These are phyloP conservation scores for Dynastes maya DNA, from an alignment of 2,888 invertebrate species.

Conservation along the genomic window DNA sequence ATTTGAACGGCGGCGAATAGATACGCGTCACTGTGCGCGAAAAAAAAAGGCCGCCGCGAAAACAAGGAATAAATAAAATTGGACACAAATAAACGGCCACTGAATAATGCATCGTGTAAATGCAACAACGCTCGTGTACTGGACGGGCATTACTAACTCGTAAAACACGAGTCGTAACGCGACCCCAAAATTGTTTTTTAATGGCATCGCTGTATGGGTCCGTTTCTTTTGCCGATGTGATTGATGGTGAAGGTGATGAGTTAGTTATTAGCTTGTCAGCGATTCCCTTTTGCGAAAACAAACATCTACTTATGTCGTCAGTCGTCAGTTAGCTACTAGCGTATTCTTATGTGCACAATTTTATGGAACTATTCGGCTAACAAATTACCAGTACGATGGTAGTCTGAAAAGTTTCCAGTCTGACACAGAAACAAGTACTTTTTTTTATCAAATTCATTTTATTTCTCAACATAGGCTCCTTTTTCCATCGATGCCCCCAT, in stretches of 20 bases:
- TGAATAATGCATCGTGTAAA: conserved; percentile 58
- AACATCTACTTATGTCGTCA: too few species aligned
- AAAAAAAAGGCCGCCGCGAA: conserved; percentile 14
- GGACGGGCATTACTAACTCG: conserved; percentile 55
- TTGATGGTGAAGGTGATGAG: conserved; percentile 49
- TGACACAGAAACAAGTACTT: too few species aligned
- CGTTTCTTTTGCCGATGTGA: conserved; percentile 49
- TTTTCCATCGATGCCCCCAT: too few species aligned
- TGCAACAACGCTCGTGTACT: conserved; percentile 56
- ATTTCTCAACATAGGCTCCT: too few species aligned
- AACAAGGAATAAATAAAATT: conserved; percentile 42
- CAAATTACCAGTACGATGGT: too few species aligned
- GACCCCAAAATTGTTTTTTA: conserved; percentile 56
- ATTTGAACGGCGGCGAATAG: conserved; percentile 32
- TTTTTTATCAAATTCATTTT: too few species aligned
- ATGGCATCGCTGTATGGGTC: conserved; percentile 41
- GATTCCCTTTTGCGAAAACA: conserved; percentile 25
- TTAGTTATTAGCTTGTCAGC: conserved; percentile 61
- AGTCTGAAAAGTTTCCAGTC: too few species aligned
- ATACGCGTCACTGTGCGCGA: conserved; percentile 36
- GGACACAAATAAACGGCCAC: conserved; percentile 50
- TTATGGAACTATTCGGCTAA: too few species aligned
- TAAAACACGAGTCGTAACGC: conserved; percentile 53
- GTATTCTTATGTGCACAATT: too few species aligned
- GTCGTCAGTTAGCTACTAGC: too few species aligned